Conservation (phyloP, 2,113 vertebrate genomes). For the Coracopsis vasa region DNA sequence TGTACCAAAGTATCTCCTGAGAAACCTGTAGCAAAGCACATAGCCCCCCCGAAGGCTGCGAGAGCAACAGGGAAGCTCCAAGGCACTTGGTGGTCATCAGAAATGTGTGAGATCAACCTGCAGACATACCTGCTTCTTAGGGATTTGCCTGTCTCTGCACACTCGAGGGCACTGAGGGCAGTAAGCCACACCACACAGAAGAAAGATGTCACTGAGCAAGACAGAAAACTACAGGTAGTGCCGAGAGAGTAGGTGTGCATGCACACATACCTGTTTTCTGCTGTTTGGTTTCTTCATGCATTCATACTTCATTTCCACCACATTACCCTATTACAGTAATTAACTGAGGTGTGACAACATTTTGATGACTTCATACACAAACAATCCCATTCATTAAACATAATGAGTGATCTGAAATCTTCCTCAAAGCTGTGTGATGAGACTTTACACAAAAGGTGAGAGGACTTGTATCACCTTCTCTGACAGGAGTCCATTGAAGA, state of each 20-base stretch:
- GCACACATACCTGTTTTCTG: neutral
- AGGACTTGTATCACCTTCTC: neutral
- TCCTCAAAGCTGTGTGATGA: neutral
- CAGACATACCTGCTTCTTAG: neutral
- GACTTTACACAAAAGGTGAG: neutral
- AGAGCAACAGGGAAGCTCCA: rapidly evolving
- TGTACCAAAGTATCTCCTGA: neutral
- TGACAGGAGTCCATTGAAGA: neutral
- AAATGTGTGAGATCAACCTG: neutral
- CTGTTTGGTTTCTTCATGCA: neutral
- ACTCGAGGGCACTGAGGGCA: neutral
- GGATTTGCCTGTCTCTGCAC: neutral
- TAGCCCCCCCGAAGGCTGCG: rapidly evolving
- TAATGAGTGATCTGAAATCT: neutral
- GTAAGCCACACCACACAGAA: neutral
- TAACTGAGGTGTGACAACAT: neutral
- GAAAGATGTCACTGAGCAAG: neutral
- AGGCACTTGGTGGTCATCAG: neutral
- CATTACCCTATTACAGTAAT: neutral
- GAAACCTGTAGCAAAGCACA: neutral
- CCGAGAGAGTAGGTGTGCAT: neutral
- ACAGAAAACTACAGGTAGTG: neutral
- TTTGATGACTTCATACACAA: neutral
- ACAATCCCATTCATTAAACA: neutral
- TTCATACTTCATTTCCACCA: neutral